Percentiles rank a stretch among this genome's conserved stretches.
Conservation (phyloP, 1,140 invertebrate species). For the Leptoteleia sp. region DNA sequence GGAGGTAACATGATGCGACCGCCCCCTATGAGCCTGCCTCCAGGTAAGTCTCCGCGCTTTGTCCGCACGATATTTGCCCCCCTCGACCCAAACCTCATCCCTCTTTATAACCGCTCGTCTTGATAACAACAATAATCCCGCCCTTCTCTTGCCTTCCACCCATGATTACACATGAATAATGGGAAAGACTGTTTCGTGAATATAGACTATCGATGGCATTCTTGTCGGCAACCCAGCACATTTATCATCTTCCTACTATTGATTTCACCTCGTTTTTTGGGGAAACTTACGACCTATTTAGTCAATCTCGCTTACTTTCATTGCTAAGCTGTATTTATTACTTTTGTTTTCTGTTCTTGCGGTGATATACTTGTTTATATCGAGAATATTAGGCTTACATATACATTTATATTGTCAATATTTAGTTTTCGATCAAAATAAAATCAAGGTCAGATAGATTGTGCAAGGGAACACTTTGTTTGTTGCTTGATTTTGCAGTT, state of each 20-base stretch:
- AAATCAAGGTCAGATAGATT: background rate
- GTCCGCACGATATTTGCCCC: slow-evolving; percentile 34
- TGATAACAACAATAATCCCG: slow-evolving; percentile 18
- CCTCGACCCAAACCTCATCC: background rate
- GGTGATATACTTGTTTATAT: slow-evolving; percentile 13
- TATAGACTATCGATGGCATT: background rate
- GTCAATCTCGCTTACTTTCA: slow-evolving; percentile 20
- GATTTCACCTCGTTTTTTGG: slow-evolving; percentile 12
- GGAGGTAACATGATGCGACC: slow-evolving; percentile 89
- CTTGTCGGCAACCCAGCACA: background rate
- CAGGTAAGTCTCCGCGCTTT: slow-evolving; percentile 84
- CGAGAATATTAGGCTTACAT: slow-evolving; percentile 1
- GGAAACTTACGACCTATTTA: slow-evolving; percentile 3
- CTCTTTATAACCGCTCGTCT: slow-evolving; percentile 10
- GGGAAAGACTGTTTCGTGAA: background rate
- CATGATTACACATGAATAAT: slow-evolving; percentile 3
- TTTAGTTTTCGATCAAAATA: slow-evolving; percentile 6
- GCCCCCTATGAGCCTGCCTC: slow-evolving; percentile 86
- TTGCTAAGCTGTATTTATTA: slow-evolving; percentile 12
- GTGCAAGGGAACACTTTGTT: background rate
- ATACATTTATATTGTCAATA: slow-evolving; percentile 11
- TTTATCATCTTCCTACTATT: background rate
- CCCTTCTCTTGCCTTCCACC: slow-evolving; percentile 56
- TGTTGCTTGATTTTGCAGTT: slow-evolving; percentile 11
- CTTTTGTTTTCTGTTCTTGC: background rate